These are phyloP conservation scores for Pseudobourletiella spinata DNA, from an alignment of 1,140 invertebrate species.

Conservation along the genomic window DNA sequence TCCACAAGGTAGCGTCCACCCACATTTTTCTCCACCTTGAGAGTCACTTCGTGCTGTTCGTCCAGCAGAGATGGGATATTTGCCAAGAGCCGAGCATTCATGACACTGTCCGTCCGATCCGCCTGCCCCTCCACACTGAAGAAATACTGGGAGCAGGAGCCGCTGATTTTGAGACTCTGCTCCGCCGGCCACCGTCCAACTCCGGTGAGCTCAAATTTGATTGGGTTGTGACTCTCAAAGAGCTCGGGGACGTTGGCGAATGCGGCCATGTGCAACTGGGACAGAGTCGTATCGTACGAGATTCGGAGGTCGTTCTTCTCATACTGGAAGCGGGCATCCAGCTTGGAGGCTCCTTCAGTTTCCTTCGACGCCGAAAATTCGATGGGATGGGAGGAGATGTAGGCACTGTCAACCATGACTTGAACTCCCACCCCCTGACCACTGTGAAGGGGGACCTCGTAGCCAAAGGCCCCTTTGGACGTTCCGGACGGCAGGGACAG, in stretches of 20 bases:
- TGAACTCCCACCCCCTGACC: not conserved
- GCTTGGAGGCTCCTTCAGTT: not conserved
- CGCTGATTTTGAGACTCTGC: not conserved
- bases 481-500: not conserved
- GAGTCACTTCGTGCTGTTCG: constrained; percentile 1
- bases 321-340: constrained; percentile 4
- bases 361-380: constrained; percentile 1
- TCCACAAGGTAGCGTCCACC: not conserved
- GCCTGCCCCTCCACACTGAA: not conserved
- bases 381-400: not conserved
- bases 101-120: not conserved
- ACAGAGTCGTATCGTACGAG: constrained; percentile 2
- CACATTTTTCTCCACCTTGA: not conserved
- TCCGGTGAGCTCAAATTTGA: constrained; percentile 9
- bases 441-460: constrained; percentile 11
- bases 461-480: constrained; percentile 9
- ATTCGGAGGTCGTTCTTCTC: constrained; percentile 3
- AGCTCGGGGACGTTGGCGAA: constrained; percentile 2
- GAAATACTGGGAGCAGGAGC: not conserved
- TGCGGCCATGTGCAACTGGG: constrained; percentile 4
- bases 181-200: not conserved
- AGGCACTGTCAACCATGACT: not conserved
- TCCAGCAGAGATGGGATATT: constrained; percentile 9
- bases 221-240: not conserved
- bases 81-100: not conserved